A percentile compares a stretch with the other conserved stretches of the same genome.
These are phyloP conservation scores for Poeciliopsis prolifica DNA, from an alignment of 2,113 vertebrate genomes.

Conservation along the genomic window DNA sequence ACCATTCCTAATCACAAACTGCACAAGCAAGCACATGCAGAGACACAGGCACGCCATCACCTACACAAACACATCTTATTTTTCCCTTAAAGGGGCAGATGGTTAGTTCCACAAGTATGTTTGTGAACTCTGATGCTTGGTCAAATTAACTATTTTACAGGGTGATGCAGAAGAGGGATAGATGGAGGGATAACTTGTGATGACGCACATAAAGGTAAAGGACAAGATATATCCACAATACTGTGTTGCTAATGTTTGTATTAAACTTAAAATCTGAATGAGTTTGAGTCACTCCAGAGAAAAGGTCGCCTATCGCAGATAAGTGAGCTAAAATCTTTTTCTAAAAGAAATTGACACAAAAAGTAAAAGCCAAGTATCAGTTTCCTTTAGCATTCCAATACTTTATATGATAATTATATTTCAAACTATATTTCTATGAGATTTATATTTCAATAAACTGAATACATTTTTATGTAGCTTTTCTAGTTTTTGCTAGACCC, in stretches of 20 bases:
- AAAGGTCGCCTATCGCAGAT: neutral
- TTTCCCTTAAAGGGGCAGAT: slow-evolving; percentile 59
- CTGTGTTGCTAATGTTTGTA: slow-evolving; percentile 1
- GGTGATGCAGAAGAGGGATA: slow-evolving; percentile 11
- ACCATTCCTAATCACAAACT: neutral
- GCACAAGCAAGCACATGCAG: neutral
- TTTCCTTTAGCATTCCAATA: too few species aligned
- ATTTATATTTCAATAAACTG: too few species aligned
- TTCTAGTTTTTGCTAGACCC: too few species aligned
- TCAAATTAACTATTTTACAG: slow-evolving; percentile 63
- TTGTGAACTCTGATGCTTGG: slow-evolving; percentile 56
- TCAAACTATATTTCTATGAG: too few species aligned
- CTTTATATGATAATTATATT: too few species aligned
- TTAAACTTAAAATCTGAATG: neutral
- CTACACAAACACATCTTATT: slow-evolving; percentile 5
- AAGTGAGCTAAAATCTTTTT: neutral
- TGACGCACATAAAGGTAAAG: slow-evolving; percentile 15
- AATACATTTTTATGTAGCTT: too few species aligned
- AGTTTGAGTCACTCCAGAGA: neutral
- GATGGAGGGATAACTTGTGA: neutral
- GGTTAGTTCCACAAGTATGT: slow-evolving; percentile 62
- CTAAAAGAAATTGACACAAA: neutral
- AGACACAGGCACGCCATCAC: neutral
- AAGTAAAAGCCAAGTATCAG: too few species aligned
- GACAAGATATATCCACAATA: slow-evolving; percentile 19